Evolutionary conservation across 2,113 vertebrate species (phyloP).

Genomic region (Paedocypris sp.): DNA sequence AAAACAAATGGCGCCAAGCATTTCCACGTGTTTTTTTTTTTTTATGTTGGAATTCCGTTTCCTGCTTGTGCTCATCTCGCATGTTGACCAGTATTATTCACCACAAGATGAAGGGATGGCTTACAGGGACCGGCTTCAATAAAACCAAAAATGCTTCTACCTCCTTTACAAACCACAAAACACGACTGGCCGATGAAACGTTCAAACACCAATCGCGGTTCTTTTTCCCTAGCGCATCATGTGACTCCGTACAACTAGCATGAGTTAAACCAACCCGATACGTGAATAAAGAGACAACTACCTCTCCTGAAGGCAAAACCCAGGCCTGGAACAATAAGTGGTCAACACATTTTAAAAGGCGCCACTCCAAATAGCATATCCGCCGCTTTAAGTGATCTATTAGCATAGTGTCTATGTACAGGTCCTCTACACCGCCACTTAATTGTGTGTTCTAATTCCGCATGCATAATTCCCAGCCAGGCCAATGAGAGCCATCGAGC

Average conservation of each 20-base stretch:
- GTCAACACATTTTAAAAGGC: slow-evolving; percentile 43
- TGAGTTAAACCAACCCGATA: slow-evolving; percentile 46
- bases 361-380: slow-evolving; percentile 49
- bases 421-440: slow-evolving; percentile 37
- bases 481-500: slow-evolving; percentile 39
- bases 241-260: too few relatives aligned
- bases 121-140: slow-evolving; percentile 28
- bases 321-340: slow-evolving; percentile 51
- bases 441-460: slow-evolving; percentile 45
- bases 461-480: slow-evolving; percentile 43
- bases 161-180: slow-evolving; percentile 62
- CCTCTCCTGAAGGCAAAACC: slow-evolving; percentile 74
- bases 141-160: slow-evolving; percentile 71
- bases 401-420: slow-evolving; percentile 49
- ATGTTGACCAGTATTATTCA: background rate
- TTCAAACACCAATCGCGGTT: slow-evolving; percentile 25
- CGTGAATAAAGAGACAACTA: slow-evolving; percentile 52
- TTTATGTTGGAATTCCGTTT: background rate
- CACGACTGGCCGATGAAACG: slow-evolving; percentile 47
- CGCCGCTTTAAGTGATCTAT: slow-evolving; percentile 49
- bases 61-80: background rate
- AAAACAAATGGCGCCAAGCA: slow-evolving; percentile 15
- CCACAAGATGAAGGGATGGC: slow-evolving; percentile 40
- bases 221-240: slow-evolving; percentile 44
- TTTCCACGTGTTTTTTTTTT: background rate